Conservation (phyloP, 2,797 vertebrate genomes). For the Toxotes lorentzi region DNA sequence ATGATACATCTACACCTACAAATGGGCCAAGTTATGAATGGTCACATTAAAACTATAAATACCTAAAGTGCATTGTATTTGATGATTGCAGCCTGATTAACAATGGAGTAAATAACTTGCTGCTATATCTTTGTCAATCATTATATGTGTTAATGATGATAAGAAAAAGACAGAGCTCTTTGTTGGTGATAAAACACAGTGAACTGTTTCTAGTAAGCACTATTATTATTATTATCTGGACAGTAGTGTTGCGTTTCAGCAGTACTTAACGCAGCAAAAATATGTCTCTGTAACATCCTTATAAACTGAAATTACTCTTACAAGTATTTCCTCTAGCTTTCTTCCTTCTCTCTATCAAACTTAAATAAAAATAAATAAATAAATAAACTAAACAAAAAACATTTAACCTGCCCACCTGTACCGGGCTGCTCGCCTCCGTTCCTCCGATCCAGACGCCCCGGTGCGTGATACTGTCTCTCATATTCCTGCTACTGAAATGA, state of each 20-base stretch:
- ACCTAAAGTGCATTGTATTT: not conserved
- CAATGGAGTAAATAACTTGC: not conserved
- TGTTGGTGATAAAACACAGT: not conserved
- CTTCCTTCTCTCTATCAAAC: slow-evolving; percentile 29
- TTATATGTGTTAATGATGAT: not conserved
- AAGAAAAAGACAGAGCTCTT: not conserved
- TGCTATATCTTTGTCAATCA: not conserved
- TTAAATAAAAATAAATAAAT: slow-evolving; percentile 7
- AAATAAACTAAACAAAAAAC: not conserved
- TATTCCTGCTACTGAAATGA: slow-evolving; percentile 2
- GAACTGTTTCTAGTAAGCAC: not conserved
- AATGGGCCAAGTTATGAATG: not conserved
- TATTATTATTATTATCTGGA: not conserved
- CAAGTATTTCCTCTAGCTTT: not conserved
- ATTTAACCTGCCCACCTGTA: slow-evolving; percentile 60
- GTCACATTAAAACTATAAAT: not conserved
- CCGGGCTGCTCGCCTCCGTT: slow-evolving; percentile 58
- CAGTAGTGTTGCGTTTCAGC: not conserved
- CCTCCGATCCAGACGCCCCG: slow-evolving; percentile 1
- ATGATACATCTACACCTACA: too few species aligned
- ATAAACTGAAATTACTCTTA: not conserved
- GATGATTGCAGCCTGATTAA: not conserved
- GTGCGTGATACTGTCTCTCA: slow-evolving; percentile 6
- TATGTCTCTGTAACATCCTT: not conserved
- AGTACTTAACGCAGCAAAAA: not conserved